Evolutionary conservation across 2,888 invertebrate genomes (phyloP), one percentile per base, ranked within the genome.

Genomic region (Apodemia zela): DNA sequence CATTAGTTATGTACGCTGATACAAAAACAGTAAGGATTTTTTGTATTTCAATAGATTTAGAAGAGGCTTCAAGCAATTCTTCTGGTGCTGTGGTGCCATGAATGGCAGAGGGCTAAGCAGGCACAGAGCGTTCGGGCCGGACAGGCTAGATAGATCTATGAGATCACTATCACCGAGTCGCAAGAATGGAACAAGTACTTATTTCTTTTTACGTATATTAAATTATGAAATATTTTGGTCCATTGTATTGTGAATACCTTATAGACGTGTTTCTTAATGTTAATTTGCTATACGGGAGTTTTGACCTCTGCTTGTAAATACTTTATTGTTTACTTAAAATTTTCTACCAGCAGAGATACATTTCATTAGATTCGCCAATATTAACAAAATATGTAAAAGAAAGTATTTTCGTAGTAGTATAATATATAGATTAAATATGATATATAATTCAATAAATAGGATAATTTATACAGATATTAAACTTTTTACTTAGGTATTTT

Each of bases 41-140:
- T 21, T 60, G n/a, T 59, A 3, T 17, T 38, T 38, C 54, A 62
- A 17, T 86, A 98, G 98, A 83, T 98, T 98, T 87, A 94, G 98
- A 59, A 94, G 97, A 73, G 98, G 98, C 10, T 98, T 98, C 88
- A 96, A 96, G 78, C 96, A 97, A 82, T 96, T 98, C 83, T 98
- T 98, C 89, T 95, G 96, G 75, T 98, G 97, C 92, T 96, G 97
- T 75, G 94, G 97, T 29, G 93, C 94, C 18, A 92, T 96, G 42
- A 94, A 94, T 17, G 93, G 94, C 1, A 94, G 95, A 65, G 93
- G 94, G 0, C 82, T 96, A 54, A 95, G 94, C 15, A 91, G 97
- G 64, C 93, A 96, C 67, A 94, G 96, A 72, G 95, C 95, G 1
- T 93, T 96, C 64, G 96, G 96, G 11, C 95, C 95, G 13, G 94